Evolutionary conservation across 37 sponge, comb jelly and placozoan species (phyloP).

Genomic region (Halichondria panicea): DNA sequence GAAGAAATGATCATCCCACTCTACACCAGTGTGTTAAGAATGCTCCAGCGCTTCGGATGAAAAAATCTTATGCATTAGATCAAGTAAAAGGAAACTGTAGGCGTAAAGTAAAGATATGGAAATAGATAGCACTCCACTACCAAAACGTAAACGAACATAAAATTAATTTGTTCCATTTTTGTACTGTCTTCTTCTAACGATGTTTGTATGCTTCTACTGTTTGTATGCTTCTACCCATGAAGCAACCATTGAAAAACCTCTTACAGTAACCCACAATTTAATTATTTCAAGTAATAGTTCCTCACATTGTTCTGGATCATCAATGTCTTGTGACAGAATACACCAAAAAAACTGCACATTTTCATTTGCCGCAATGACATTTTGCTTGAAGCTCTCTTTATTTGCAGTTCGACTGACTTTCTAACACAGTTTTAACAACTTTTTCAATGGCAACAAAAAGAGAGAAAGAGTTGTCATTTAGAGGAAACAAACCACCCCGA

Average conservation of each 20-base stretch:
- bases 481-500: slow-evolving; percentile 49
- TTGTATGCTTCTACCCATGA: slow-evolving; percentile 34
- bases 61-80: slow-evolving; percentile 13
- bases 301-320: slow-evolving; percentile 1
- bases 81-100: slow-evolving; percentile 17
- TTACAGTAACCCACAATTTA: slow-evolving; percentile 36
- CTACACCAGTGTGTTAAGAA: slow-evolving; percentile 12
- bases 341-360: slow-evolving; percentile 42
- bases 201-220: too few relatives aligned
- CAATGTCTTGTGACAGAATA: slow-evolving; percentile 15
- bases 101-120: neutral
- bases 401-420: too few relatives aligned
- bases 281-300: slow-evolving; percentile 26
- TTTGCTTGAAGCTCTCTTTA: neutral
- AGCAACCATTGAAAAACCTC: slow-evolving; percentile 46
- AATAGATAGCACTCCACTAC: slow-evolving; percentile 18
- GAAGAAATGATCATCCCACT: slow-evolving; percentile 33
- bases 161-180: slow-evolving; percentile 17
- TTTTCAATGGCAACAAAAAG: slow-evolving; percentile 27
- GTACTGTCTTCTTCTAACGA: slow-evolving; percentile 4
- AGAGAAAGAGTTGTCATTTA: slow-evolving; percentile 27
- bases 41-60: slow-evolving; percentile 24
- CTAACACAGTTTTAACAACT: slow-evolving; percentile 2
- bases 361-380: slow-evolving; percentile 15
- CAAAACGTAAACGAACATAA: slow-evolving; percentile 10